Base-by-base conservation (phyloP, 1,140 invertebrate species). In the Agraylea sexmaculata region DNA sequence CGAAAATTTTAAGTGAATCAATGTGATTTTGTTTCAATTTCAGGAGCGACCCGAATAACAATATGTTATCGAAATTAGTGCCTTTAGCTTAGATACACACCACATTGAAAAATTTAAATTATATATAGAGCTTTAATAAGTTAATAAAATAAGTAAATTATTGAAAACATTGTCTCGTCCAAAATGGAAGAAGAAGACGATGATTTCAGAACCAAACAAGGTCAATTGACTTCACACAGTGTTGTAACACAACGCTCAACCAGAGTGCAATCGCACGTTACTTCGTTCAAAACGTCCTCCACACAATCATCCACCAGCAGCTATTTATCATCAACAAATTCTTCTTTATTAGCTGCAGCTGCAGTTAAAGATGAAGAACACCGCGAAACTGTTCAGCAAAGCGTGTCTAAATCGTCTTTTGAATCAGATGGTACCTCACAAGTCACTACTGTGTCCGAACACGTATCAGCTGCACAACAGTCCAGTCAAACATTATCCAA, bases 111-210 rank as follows among this genome's bases (percentile, higher is more conserved):
- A n/a, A n/a, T 29, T 40, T 40, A 13, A 19, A 35, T 34, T 19
- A 18, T 16, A 5, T 16, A 4, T 34, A n/a, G 21, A 33, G 35
- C 28, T 25, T 19, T 40, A 12, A 19, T 32, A 19, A 18, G 8
- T 31, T 16, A 21, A 21, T n/a, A n/a, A n/a, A n/a, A n/a, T n/a
- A n/a, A n/a, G n/a, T n/a, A n/a, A n/a, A n/a, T n/a, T 50, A 46
- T 36, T 37, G 42, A 50, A 51, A 40, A 45, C 40, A 43, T 42
- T 23, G 36, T 18, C 28, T 21, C 17, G 38, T 44, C 43, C 40
- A 65, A 59, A 52, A 73, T 73, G 70, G 71, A 74, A 51, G 70
- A 73, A 40, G 71, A 74, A 46, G 70, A 74, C 25, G 70, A 73
- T 43, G 65, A 65, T 47, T 52, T 58, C 47, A 59, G 62, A 40